Evolutionary conservation across 1,140 invertebrate species (phyloP), one percentile per base, ranked within the genome.

Genomic region (Drosophila kikkawai): DNA sequence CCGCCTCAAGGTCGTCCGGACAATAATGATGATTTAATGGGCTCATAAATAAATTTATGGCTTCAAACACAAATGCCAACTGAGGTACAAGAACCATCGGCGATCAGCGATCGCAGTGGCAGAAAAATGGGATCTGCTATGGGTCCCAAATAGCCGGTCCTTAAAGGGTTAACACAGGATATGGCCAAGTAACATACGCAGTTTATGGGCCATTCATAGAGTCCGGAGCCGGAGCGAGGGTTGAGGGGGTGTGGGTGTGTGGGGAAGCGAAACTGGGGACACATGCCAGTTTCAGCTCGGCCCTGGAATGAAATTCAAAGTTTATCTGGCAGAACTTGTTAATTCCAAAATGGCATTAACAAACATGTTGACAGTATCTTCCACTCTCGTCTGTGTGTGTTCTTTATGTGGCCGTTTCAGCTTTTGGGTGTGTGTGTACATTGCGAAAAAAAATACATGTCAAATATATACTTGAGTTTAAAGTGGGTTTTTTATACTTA

Each of bases 11-110:
- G 90, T 91, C 90, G 83, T 45, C 61, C 45, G 61, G 70, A 90
- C 78, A 86, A 91, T 91, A 90, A 87, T 91, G 80, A 91, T 91
- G 90, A 91, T 91, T 91, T 91, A 91, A 91, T 91, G 75, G 90
- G 59, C 67, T 77, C 90, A 84, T 91, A 91, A 90, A 91, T 81
- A 90, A 81, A 75, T 91, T 91, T 87, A 91, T 91, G 91, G 60
- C 78, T 75, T 84, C 64, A 58, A 79, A 73, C 63, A 63, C 45
- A 26, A 26, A 45, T 56, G 53, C 53, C 53, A 61, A 50, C 41
- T 55, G 45, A 39, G 44, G 42, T 63, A 37, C 19, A 13, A n/a
- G 53, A 63, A 47, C 34, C 60, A 50, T 39, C 53, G 26, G 45
- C 51, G 76, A 82, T 80, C 79, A 48, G 63, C 39, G 67, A 70